These are phyloP conservation scores for Setophaga petechia DNA, from an alignment of 2,113 vertebrate genomes.

Conservation along the genomic window DNA sequence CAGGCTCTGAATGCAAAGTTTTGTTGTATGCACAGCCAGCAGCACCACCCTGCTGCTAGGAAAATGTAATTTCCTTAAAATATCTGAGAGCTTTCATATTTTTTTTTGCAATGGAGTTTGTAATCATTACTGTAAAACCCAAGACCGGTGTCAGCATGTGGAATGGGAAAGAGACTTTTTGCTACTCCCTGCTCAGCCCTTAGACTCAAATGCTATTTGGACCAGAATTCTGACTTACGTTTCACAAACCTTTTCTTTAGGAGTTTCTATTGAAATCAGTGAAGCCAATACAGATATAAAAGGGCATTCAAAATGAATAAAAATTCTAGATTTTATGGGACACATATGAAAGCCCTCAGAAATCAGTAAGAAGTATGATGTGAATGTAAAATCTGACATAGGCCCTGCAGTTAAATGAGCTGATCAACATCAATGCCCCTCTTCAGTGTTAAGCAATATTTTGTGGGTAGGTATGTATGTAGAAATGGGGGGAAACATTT, in stretches of 20 bases:
- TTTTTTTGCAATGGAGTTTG: background rate
- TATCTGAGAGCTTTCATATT: background rate
- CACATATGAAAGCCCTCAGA: background rate
- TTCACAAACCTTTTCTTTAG: background rate
- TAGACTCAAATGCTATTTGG: background rate
- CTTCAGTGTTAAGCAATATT: background rate
- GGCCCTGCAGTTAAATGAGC: background rate
- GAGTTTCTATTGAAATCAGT: background rate
- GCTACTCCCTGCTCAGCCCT: background rate
- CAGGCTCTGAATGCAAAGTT: background rate
- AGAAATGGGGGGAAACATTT: background rate
- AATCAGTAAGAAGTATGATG: background rate
- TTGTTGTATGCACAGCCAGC: background rate
- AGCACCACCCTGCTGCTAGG: background rate
- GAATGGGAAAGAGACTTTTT: background rate
- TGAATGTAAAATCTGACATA: background rate
- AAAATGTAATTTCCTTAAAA: background rate
- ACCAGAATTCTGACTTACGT: background rate
- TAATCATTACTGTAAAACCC: background rate
- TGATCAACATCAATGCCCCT: background rate
- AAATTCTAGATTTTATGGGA: background rate
- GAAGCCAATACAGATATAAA: background rate
- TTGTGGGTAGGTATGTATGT: background rate
- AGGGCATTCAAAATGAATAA: background rate
- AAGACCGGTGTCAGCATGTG: background rate